phyloP scores from a whole-genome alignment of 2,797 vertebrate species.

The Enteromius anoplus region DNA sequence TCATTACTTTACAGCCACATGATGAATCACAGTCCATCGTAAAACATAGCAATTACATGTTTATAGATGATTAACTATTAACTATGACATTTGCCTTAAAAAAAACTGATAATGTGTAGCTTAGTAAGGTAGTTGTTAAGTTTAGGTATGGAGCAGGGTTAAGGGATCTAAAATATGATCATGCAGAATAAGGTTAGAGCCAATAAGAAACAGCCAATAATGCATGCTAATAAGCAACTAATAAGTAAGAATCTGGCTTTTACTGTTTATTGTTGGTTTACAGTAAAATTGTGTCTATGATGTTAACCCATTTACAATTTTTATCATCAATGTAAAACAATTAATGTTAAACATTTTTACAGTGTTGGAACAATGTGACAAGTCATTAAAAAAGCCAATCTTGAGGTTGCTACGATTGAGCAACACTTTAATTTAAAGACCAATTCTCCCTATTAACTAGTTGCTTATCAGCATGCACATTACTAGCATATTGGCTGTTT shows the following conservation, averaged over 20 bases:
- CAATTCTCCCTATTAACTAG: not conserved
- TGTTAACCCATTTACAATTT: not conserved
- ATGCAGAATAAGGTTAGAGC: not conserved
- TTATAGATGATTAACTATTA: not conserved
- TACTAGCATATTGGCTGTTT: not conserved
- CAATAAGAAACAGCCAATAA: not conserved
- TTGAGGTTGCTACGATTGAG: not conserved
- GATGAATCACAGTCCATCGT: not conserved
- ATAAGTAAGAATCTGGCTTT: not conserved
- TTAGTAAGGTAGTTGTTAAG: not conserved
- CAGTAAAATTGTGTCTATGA: not conserved
- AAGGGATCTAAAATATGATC: not conserved
- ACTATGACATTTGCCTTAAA: not conserved
- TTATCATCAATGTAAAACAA: not conserved
- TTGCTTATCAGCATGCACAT: not conserved
- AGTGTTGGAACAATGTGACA: too few relatives aligned
- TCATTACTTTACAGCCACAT: not conserved
- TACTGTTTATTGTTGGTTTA: not conserved
- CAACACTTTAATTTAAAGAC: not conserved
- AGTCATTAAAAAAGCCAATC: too few relatives aligned
- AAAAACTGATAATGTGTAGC: not conserved
- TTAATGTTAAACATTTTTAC: too few relatives aligned
- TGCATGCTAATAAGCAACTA: not conserved
- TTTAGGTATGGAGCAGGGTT: not conserved
- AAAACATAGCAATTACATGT: too few relatives aligned